A percentile compares a stretch with the other conserved stretches of the same genome.
Evolutionary conservation across 2,797 vertebrate species (phyloP).

Genomic region (Sarcophilus harrisii): DNA sequence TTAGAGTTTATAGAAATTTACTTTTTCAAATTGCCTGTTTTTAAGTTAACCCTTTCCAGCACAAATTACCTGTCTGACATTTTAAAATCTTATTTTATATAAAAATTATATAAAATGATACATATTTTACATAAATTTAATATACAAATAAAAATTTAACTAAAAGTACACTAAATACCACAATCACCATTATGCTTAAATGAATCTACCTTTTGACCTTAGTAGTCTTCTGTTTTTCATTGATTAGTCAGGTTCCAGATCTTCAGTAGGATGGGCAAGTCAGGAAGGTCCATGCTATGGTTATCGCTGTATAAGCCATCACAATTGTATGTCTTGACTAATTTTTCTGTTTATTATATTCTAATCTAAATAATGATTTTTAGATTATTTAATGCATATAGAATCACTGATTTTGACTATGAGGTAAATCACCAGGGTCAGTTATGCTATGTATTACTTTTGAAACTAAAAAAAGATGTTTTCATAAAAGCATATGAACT

Average conservation of each 20-base stretch:
- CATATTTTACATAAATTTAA: not conserved
- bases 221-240: not conserved
- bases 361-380: conserved; percentile 12
- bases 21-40: not conserved
- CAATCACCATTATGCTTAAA: not conserved
- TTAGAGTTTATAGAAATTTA: not conserved
- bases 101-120: not conserved
- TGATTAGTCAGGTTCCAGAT: not conserved
- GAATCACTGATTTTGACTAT: conserved; percentile 32
- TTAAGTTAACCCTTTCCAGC: not conserved
- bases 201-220: not conserved
- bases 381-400: conserved; percentile 5
- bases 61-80: not conserved
- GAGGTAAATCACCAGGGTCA: not conserved
- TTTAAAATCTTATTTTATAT: too few species aligned
- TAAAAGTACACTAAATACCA: not conserved
- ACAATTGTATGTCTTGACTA: not conserved
- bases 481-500: conserved; percentile 51
- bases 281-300: not conserved
- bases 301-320: not conserved
- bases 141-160: not conserved
- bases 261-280: not conserved
- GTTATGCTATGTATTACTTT: conserved; percentile 20
- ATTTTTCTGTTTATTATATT: not conserved
- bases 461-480: conserved; percentile 40